phyloP scores from a whole-genome alignment of 2,113 vertebrate species.

The Oxyura jamaicensis region DNA sequence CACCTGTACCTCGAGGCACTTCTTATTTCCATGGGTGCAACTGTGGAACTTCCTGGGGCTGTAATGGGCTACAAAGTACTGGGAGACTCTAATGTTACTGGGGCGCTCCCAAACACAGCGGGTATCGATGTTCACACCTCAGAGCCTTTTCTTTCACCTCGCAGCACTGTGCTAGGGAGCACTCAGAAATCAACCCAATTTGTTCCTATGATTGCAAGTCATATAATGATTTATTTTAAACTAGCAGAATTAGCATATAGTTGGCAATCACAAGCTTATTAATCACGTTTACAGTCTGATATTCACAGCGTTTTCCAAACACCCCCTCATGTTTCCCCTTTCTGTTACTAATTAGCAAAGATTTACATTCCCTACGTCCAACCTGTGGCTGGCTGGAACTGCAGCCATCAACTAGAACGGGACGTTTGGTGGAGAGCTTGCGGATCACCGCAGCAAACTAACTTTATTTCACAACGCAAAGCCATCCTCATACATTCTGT shows the following conservation, averaged over 20 bases:
- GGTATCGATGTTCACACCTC: not conserved
- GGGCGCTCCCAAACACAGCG: not conserved
- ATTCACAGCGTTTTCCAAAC: slow-evolving; percentile 11
- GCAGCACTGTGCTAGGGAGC: not conserved
- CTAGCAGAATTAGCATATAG: not conserved
- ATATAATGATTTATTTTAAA: not conserved
- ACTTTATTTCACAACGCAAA: not conserved
- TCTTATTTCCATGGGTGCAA: not conserved
- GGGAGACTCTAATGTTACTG: not conserved
- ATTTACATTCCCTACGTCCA: not conserved
- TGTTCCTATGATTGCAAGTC: not conserved
- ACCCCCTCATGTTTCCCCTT: not conserved
- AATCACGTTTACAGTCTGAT: not conserved
- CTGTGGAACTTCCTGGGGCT: not conserved
- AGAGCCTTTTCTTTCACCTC: not conserved
- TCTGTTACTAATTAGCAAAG: not conserved
- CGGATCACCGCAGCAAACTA: not conserved
- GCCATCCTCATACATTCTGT: not conserved
- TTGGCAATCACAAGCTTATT: not conserved
- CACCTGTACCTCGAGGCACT: not conserved
- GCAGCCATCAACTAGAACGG: not conserved
- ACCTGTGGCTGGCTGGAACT: not conserved
- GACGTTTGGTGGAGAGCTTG: not conserved
- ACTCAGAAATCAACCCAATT: not conserved
- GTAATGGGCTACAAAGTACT: not conserved